These are phyloP conservation scores for Apodemus sylvaticus DNA, from an alignment of 2,113 vertebrate species.

Conservation along the genomic window DNA sequence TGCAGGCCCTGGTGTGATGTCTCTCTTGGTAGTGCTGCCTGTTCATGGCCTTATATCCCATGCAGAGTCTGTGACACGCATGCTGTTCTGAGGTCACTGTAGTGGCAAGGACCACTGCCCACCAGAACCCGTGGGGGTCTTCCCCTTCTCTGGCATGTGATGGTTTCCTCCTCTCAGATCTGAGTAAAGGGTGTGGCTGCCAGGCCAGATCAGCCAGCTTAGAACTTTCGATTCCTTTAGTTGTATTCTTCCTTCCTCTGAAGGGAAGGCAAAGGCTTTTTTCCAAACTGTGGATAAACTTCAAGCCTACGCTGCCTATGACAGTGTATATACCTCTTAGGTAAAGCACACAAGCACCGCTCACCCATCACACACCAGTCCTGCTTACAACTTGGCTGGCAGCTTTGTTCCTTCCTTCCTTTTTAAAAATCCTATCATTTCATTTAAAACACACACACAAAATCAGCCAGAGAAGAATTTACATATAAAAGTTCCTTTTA, in stretches of 20 bases:
- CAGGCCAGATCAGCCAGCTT: fast-evolving
- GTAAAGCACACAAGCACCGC: neutral
- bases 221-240: fast-evolving
- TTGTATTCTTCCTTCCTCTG: neutral
- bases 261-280: too few relatives aligned
- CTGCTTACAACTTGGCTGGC: neutral
- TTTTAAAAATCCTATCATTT: neutral
- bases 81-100: fast-evolving
- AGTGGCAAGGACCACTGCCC: neutral
- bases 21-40: neutral
- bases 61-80: fast-evolving
- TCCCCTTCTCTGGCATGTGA: neutral
- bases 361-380: neutral
- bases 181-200: neutral
- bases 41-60: neutral
- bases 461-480: neutral
- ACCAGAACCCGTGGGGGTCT: fast-evolving
- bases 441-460: neutral
- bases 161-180: neutral
- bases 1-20: neutral
- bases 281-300: neutral
- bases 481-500: neutral
- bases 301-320: fast-evolving
- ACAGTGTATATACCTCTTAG: too few relatives aligned
- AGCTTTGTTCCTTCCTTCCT: neutral